Percentiles rank a stretch among this genome's conserved stretches.
These are phyloP conservation scores for Melinaea marsaeus DNA, from an alignment of 2,888 invertebrate genomes.

Conservation along the genomic window DNA sequence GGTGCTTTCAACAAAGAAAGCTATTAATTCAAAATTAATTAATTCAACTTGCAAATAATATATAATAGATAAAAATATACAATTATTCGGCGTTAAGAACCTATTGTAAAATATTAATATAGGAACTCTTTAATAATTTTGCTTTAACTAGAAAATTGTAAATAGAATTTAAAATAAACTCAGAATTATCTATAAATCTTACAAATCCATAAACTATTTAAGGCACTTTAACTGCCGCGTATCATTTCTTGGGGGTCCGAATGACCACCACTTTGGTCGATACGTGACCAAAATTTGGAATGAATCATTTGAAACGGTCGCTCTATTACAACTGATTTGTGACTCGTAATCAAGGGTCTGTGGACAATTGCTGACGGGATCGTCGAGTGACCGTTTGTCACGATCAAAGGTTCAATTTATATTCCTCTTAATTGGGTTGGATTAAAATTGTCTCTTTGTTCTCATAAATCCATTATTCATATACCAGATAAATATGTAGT, in stretches of 20 bases:
- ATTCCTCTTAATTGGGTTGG: not conserved
- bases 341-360: slow-evolving; percentile 5
- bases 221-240: slow-evolving; percentile 1
- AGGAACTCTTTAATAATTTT: not conserved
- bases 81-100: too few species aligned
- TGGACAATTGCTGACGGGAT: slow-evolving; percentile 2
- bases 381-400: not conserved
- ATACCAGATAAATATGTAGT: too few species aligned
- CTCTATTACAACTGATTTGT: slow-evolving; percentile 7
- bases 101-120: too few species aligned
- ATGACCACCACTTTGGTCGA: slow-evolving; percentile 6
- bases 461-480: too few species aligned
- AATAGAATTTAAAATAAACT: not conserved
- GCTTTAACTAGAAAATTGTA: not conserved
- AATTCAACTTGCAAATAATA: too few species aligned
- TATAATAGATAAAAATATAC: too few species aligned
- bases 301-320: slow-evolving; percentile 1
- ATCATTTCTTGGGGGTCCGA: slow-evolving; percentile 5
- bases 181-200: not conserved
- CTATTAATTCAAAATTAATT: too few species aligned
- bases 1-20: too few species aligned
- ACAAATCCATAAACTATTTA: slow-evolving; percentile 3
- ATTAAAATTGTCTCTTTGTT: not conserved
- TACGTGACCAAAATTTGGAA: slow-evolving; percentile 4
- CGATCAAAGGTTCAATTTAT: slow-evolving; percentile 2